A percentile compares a stretch with the other conserved stretches of the same genome.
phyloP scores from a whole-genome alignment of 92 coral and sea anemone genomes.

The Porites rus region DNA sequence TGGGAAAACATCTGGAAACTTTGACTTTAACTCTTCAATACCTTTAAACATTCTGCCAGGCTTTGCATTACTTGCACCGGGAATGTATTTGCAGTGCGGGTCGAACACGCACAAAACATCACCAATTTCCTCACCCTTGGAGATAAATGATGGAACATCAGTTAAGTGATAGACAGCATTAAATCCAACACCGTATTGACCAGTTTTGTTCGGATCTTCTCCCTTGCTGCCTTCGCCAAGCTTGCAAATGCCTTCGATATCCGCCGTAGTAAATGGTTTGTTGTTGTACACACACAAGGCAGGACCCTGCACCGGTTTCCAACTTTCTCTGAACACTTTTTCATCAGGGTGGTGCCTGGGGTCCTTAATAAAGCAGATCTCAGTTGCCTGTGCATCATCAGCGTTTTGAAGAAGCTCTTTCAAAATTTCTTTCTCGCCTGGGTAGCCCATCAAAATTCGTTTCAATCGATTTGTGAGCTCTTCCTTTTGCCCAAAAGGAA shows the following conservation, averaged over 20 bases:
- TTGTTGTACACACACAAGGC: constrained; percentile 88
- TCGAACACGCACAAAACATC: constrained; percentile 80
- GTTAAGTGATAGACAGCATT: constrained; percentile 89
- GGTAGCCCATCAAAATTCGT: constrained; percentile 75
- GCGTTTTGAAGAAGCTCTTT: constrained; percentile 94
- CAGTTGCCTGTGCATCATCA: constrained; percentile 86
- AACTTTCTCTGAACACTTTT: constrained; percentile 74
- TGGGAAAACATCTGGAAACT: constrained; percentile 68
- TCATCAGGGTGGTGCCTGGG: constrained; percentile 76
- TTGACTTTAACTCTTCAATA: constrained; percentile 37
- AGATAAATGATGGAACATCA: constrained; percentile 78
- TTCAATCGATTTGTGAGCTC: constrained; percentile 82
- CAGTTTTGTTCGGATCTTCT: constrained; percentile 85
- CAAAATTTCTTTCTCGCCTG: constrained; percentile 74
- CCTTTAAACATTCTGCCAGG: constrained; percentile 71
- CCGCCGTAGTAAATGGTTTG: constrained; percentile 73
- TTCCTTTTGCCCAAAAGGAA: constrained; percentile 62
- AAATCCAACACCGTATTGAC: constrained; percentile 91
- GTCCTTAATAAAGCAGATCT: constrained; percentile 84
- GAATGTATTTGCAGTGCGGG: constrained; percentile 75
- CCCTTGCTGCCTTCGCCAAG: constrained; percentile 90
- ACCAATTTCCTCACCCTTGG: constrained; percentile 71
- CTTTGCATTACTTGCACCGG: constrained; percentile 52
- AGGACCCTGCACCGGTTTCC: constrained; percentile 87
- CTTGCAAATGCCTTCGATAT: constrained; percentile 73